A percentile compares a stretch with the other conserved stretches of the same genome.
These are phyloP conservation scores for Parazoanthus swiftii DNA, from an alignment of 92 coral and sea anemone genomes.

Conservation along the genomic window DNA sequence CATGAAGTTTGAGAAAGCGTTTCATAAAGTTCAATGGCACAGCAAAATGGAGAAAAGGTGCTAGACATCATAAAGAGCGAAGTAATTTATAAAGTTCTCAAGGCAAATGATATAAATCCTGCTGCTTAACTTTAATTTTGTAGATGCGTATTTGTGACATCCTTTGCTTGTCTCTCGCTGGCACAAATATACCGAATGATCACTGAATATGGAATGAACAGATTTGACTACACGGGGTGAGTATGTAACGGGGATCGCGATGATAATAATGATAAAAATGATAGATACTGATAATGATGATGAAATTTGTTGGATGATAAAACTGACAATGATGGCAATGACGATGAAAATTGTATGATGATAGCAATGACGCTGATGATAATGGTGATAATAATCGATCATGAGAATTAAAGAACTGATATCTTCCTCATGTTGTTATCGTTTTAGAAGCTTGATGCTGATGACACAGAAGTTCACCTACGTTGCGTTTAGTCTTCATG, in stretches of 20 bases:
- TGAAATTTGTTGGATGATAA: no score
- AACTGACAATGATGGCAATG: no score
- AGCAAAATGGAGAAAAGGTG: no score
- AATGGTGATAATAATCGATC: no score
- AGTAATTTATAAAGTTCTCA: background rate
- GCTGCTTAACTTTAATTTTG: background rate
- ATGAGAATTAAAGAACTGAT: background rate
- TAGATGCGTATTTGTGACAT: conserved; percentile 46
- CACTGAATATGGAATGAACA: conserved; percentile 33
- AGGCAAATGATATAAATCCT: background rate
- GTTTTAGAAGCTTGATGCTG: conserved; percentile 46
- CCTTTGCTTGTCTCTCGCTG: conserved; percentile 41
- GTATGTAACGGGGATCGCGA: background rate
- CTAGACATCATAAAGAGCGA: no score
- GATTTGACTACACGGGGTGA: conserved; percentile 36
- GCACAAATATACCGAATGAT: conserved; percentile 39
- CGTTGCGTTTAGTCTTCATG: conserved; percentile 54
- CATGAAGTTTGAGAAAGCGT: no score
- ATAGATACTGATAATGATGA: no score
- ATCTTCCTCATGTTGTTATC: background rate
- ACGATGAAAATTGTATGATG: no score
- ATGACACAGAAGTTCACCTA: conserved; percentile 55
- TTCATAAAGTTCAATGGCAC: no score
- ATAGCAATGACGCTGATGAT: no score
- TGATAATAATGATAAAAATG: no score